Conservation (phyloP, 2,113 vertebrate species). For the Paraplagusia blochii region DNA sequence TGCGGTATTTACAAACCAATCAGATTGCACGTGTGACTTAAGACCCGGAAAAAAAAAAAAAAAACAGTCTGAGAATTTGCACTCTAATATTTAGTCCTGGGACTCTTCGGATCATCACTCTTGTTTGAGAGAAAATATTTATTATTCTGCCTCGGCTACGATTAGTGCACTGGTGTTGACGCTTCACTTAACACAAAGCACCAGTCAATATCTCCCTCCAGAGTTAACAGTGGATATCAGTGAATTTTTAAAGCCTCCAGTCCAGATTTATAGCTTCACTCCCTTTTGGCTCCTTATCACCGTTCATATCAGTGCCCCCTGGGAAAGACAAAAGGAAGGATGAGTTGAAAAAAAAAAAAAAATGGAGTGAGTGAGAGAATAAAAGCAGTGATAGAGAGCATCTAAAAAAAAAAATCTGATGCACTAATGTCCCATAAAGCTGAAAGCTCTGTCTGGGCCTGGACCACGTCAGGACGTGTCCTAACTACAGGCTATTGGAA, state of each 20-base stretch:
- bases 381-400: neutral
- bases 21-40: no score
- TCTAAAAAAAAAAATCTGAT: slow-evolving; percentile 20
- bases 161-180: slow-evolving; percentile 37
- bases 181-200: slow-evolving; percentile 38
- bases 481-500: neutral
- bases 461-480: slow-evolving; percentile 10
- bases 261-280: slow-evolving; percentile 43
- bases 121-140: slow-evolving; percentile 20
- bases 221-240: slow-evolving; percentile 37
- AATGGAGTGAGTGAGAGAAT: neutral
- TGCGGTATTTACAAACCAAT: no score
- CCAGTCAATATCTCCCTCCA: slow-evolving; percentile 37
- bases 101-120: neutral
- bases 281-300: slow-evolving; percentile 60
- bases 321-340: slow-evolving; percentile 16
- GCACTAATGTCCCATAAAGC: slow-evolving; percentile 15
- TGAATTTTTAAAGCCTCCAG: slow-evolving; percentile 43
- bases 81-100: neutral
- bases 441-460: slow-evolving; percentile 6
- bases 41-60: no score
- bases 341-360: slow-evolving; percentile 1
- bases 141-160: slow-evolving; percentile 20
- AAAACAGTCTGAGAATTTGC: neutral
- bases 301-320: slow-evolving; percentile 42